A percentile compares a stretch with the other conserved stretches of the same genome.
Conservation (phyloP, 2,113 vertebrate genomes). For the Serinus canaria region DNA sequence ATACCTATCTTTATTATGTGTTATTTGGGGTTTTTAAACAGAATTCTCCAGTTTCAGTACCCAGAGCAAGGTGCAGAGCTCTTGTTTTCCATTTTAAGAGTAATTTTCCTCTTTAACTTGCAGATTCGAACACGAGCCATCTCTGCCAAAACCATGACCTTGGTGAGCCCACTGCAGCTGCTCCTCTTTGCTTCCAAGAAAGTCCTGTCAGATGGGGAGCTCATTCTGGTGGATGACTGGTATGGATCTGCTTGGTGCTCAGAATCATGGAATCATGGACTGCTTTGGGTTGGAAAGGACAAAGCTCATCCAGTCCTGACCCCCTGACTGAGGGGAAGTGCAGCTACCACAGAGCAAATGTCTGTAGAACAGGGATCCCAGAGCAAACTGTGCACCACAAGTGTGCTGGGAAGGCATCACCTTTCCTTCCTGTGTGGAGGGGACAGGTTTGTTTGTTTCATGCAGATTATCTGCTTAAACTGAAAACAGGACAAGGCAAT, state of each 20-base stretch:
- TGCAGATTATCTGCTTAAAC: not conserved
- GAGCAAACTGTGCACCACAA: not conserved
- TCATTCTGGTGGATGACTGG: slow-evolving; percentile 90
- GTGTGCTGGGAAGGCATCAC: not conserved
- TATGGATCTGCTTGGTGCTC: slow-evolving; percentile 54
- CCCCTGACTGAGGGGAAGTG: not conserved
- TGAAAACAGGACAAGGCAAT: not conserved
- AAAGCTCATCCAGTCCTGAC: not conserved
- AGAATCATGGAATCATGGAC: not conserved
- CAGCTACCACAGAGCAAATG: not conserved
- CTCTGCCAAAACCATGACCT: slow-evolving; percentile 95
- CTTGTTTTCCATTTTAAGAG: not conserved
- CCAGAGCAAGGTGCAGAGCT: not conserved
- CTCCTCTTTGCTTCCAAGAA: slow-evolving; percentile 94
- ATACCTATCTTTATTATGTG: not conserved
- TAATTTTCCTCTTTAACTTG: not conserved
- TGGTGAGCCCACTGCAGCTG: slow-evolving; percentile 92
- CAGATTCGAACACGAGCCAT: slow-evolving; percentile 96
- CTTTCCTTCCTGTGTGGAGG: not conserved
- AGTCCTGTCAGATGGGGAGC: slow-evolving; percentile 81
- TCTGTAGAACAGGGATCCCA: not conserved
- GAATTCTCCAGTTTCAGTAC: not conserved
- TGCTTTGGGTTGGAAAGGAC: not conserved
- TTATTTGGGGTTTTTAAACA: not conserved
- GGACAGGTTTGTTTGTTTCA: not conserved